These are phyloP conservation scores for Melieria omissa DNA, from an alignment of 2,888 invertebrate species.

Conservation along the genomic window DNA sequence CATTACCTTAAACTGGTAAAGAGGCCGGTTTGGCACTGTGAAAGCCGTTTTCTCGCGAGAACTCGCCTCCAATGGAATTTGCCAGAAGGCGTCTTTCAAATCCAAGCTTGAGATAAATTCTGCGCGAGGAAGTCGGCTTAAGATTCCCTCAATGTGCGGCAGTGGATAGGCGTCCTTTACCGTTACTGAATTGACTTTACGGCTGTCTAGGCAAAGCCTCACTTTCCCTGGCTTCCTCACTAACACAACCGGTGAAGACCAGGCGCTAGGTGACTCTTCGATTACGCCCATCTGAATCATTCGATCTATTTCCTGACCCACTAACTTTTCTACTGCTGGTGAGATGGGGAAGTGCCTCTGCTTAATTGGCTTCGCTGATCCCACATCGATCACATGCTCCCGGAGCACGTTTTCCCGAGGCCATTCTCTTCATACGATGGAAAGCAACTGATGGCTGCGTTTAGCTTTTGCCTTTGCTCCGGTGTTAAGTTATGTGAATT, in stretches of 20 bases:
- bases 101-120: too few relatives aligned
- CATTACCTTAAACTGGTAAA: too few relatives aligned
- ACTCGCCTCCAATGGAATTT: too few relatives aligned
- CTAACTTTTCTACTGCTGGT: too few relatives aligned
- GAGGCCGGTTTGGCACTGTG: too few relatives aligned
- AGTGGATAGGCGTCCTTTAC: conserved; percentile 32
- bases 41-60: too few relatives aligned
- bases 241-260: conserved; percentile 12
- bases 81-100: too few relatives aligned
- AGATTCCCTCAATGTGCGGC: conserved; percentile 31
- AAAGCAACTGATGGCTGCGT: conserved; percentile 6
- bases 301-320: too few relatives aligned
- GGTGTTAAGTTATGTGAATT: not conserved
- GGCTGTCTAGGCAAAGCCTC: conserved; percentile 15
- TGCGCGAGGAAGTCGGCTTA: too few relatives aligned
- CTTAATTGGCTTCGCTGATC: too few relatives aligned
- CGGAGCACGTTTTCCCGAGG: conserved; percentile 27
- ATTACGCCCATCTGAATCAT: conserved; percentile 26
- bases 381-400: conserved; percentile 27
- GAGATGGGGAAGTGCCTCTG: too few relatives aligned
- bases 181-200: conserved; percentile 24
- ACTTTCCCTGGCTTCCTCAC: conserved; percentile 19
- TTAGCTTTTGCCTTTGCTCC: conserved; percentile 2
- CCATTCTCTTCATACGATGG: conserved; percentile 27
- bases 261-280: conserved; percentile 33